Percentiles rank a stretch among this genome's conserved stretches.
phyloP scores from a whole-genome alignment of 2,113 vertebrate genomes.

The Rattus rattus region DNA sequence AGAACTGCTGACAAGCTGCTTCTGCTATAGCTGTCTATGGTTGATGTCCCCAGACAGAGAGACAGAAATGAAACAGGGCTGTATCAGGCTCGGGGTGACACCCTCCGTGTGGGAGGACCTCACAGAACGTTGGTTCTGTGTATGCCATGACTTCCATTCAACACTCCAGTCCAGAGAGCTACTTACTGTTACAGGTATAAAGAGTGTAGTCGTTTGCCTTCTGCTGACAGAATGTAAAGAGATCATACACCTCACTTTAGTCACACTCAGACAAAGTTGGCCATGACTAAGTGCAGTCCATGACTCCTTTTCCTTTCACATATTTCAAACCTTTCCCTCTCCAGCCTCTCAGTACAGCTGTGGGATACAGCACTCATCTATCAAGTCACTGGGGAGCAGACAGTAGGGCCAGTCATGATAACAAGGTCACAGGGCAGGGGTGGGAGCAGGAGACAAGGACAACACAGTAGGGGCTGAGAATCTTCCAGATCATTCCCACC shows the following conservation, averaged over 20 bases:
- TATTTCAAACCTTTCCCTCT: not conserved
- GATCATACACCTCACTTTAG: not conserved
- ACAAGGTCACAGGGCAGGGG: not conserved
- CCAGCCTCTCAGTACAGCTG: not conserved
- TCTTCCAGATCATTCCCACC: not conserved
- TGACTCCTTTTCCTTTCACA: not conserved
- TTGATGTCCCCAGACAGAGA: not conserved
- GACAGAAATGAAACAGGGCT: accelerated
- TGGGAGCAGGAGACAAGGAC: not conserved
- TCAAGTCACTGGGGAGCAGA: too few relatives aligned
- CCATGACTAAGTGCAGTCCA: too few relatives aligned
- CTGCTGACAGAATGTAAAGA: not conserved
- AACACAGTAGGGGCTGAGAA: not conserved
- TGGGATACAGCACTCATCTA: not conserved
- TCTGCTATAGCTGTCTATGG: not conserved
- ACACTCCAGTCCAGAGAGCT: not conserved
- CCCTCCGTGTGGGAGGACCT: not conserved
- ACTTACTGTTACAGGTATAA: not conserved
- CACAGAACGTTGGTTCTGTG: not conserved
- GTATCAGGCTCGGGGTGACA: too few relatives aligned
- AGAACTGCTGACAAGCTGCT: not conserved
- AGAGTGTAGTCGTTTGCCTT: not conserved
- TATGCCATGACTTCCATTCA: not conserved
- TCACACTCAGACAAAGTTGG: not conserved
- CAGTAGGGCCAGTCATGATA: not conserved